Base-by-base conservation (phyloP, 2,888 invertebrate genomes). In the Rhorus exstirpatorius region DNA sequence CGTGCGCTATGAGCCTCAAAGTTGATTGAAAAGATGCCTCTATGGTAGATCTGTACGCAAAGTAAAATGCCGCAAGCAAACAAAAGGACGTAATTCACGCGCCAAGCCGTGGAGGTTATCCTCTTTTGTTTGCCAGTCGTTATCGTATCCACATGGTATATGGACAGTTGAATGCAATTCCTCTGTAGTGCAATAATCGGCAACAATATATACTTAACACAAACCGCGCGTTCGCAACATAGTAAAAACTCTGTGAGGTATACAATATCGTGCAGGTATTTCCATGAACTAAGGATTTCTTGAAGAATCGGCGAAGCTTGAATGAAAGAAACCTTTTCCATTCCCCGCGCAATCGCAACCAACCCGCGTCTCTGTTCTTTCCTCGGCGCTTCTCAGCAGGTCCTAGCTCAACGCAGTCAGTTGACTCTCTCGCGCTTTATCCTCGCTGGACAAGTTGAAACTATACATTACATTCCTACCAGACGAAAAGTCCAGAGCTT, bases 321-420 rank as follows among this genome's bases (percentile, higher is more conserved):
- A 79, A 79, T 79, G 79, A 79, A 79, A 72, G 58, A 35, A 49
- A 60, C 51, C 55, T 60, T 72, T 60, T 49, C n/a, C 31, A 46
- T 12, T 35, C 14, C 24, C 31, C 7, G 14, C 7, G 14, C 31
- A 6, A 58, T 26, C 55, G 1, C 14, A 14, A 24, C 0, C 21
- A n/a, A 7, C 12, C 26, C 12, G 53, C 60, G 7, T 58, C 41
- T 65, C 38, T 51, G 49, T 53, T 63, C 31, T 53, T 55, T 44
- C 14, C 26, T 24, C 17, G 14, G 55, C 65, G 41, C n/a, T 10
- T 6, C 10, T 3, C 63, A n/a, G 49, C 70, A 77, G 51, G 70
- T 77, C 68, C 68, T 46, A 3, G 35, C 67, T 68, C 61, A 49
- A 51, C 51, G 53, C 63, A 63, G 51, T 1, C 70, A 68, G 51